Percentiles rank a stretch among this genome's conserved stretches.
These are phyloP conservation scores for Uropsilus gracilis DNA, from an alignment of 2,113 vertebrate species.

Conservation along the genomic window DNA sequence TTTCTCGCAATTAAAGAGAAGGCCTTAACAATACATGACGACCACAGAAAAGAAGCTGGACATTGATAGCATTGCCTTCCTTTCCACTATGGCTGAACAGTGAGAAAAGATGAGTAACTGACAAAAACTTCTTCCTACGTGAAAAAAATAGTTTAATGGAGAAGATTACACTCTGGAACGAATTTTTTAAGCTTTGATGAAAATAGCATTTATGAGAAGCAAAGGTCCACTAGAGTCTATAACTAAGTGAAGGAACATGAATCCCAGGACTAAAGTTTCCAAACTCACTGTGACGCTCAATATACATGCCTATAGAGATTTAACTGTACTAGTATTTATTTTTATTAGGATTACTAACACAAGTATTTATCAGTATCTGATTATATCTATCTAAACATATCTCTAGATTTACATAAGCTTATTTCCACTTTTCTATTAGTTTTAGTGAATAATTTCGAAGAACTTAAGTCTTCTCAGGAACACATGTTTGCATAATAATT, in stretches of 20 bases:
- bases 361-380: constrained; percentile 5
- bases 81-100: constrained; percentile 34
- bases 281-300: neutral
- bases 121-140: neutral
- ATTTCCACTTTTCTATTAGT: neutral
- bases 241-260: neutral
- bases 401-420: neutral
- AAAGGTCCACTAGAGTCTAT: neutral
- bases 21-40: neutral
- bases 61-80: neutral
- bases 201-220: neutral
- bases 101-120: neutral
- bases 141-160: constrained; percentile 15
- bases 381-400: neutral
- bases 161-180: neutral
- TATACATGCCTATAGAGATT: neutral
- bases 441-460: neutral
- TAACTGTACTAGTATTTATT: constrained; percentile 8
- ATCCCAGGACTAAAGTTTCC: neutral
- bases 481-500: neutral
- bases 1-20: constrained; percentile 30
- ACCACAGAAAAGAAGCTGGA: neutral
- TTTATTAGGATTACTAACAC: constrained; percentile 8
- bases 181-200: constrained; percentile 10
- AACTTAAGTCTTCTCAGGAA: constrained; percentile 42